These are phyloP conservation scores for Plectrocnemia conspersa DNA, from an alignment of 1,140 invertebrate species.

Conservation along the genomic window DNA sequence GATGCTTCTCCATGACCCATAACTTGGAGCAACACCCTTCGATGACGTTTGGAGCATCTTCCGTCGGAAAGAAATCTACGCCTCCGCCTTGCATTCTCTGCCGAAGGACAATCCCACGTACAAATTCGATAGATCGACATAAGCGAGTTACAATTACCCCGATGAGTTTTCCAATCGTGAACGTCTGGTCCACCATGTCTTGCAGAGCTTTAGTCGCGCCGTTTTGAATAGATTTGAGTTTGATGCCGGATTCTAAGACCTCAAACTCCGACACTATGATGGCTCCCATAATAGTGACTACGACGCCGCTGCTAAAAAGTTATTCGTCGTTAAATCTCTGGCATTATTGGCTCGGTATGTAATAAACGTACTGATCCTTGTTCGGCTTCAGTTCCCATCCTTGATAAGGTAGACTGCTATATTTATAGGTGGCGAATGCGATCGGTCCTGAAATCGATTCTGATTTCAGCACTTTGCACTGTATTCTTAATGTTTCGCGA, in stretches of 20 bases:
- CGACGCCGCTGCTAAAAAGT: constrained; percentile 19
- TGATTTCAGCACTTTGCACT: no score
- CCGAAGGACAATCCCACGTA: not conserved
- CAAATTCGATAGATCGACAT: not conserved
- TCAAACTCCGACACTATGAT: constrained; percentile 30
- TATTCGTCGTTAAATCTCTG: not conserved
- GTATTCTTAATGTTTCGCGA: no score
- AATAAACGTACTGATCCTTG: constrained; percentile 19
- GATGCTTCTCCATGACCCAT: constrained; percentile 68
- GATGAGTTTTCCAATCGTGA: constrained; percentile 25
- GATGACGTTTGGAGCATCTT: constrained; percentile 78
- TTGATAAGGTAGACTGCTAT: constrained; percentile 78
- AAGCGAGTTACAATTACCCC: constrained; percentile 3
- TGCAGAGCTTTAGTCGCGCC: constrained; percentile 29
- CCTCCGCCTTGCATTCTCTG: constrained; percentile 68
- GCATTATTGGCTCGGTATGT: not conserved
- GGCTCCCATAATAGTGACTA: constrained; percentile 33
- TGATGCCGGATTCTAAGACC: constrained; percentile 22
- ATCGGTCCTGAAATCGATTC: constrained; percentile 59
- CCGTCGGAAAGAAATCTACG: constrained; percentile 86
- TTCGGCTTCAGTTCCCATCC: constrained; percentile 78
- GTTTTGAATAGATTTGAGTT: constrained; percentile 30
- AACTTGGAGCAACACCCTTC: constrained; percentile 71
- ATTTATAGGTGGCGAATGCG: constrained; percentile 67
- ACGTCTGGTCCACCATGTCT: constrained; percentile 24